Evolutionary conservation across 2,888 invertebrate species (phyloP).

Genomic region (Caenorhabditis wallacei): DNA sequence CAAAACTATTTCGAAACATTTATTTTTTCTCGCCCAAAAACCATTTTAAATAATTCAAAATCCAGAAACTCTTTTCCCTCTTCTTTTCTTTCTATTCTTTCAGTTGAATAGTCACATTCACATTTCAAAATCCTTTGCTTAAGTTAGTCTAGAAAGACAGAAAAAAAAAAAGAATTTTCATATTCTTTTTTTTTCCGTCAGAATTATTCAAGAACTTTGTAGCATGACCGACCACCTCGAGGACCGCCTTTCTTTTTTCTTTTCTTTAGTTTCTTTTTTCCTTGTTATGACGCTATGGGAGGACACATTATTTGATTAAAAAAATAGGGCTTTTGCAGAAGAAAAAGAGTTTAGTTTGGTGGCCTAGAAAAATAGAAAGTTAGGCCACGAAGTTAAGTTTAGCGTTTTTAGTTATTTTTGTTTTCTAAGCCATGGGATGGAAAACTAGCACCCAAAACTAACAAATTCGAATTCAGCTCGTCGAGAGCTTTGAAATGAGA

Average conservation of each 20-base stretch:
- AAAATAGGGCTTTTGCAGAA: too few species aligned
- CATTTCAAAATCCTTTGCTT: not conserved
- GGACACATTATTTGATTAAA: too few species aligned
- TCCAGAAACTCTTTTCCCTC: not conserved
- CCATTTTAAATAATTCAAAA: not conserved
- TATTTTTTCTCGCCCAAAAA: not conserved
- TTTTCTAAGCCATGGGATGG: too few species aligned
- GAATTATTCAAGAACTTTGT: constrained; percentile 27
- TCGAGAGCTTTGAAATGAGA: not conserved
- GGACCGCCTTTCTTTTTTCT: not conserved
- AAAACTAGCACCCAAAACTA: too few species aligned
- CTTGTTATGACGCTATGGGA: too few species aligned
- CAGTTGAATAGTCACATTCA: constrained; percentile 10
- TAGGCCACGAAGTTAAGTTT: too few species aligned
- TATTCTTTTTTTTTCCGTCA: constrained; percentile 10
- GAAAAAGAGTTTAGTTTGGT: too few species aligned
- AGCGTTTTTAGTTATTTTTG: too few species aligned
- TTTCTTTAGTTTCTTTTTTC: not conserved
- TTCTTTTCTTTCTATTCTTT: not conserved
- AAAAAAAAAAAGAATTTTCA: too few species aligned
- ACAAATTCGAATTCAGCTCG: not conserved
- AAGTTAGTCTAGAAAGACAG: constrained; percentile 12
- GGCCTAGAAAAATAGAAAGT: too few species aligned
- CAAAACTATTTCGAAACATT: not conserved
- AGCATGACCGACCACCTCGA: not conserved